Evolutionary conservation across 37 sponge, comb jelly and placozoan species (phyloP).

Genomic region (Geodia barretti): DNA sequence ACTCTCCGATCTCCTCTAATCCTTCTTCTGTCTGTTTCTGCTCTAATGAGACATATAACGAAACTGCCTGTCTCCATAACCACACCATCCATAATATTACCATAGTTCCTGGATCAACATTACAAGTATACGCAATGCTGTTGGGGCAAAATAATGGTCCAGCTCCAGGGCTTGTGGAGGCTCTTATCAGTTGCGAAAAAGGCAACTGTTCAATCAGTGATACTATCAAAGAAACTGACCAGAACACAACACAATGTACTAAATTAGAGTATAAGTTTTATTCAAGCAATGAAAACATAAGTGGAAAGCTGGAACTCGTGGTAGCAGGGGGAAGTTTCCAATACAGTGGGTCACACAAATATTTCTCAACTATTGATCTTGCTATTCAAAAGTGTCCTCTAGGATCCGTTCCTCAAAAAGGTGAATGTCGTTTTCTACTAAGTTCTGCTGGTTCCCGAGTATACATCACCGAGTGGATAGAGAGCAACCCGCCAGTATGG

Average conservation of each 20-base stretch:
- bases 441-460: too few relatives aligned
- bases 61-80: too few relatives aligned
- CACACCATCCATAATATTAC: neutral
- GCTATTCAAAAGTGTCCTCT: neutral
- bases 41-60: neutral
- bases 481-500: neutral
- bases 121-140: neutral
- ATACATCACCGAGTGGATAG: too few relatives aligned
- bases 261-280: neutral
- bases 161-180: neutral
- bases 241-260: neutral
- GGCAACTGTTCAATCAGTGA: neutral
- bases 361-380: neutral
- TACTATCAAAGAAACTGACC: neutral
- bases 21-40: slow-evolving; percentile 18
- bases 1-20: slow-evolving; percentile 12
- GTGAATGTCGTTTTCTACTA: neutral
- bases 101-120: neutral
- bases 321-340: neutral
- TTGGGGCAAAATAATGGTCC: slow-evolving; percentile 6
- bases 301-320: neutral
- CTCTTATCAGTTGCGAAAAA: neutral
- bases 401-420: neutral
- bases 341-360: neutral
- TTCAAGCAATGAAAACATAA: neutral